Conservation (phyloP, 2,888 invertebrate species). For the Platycheirus rosarum region DNA sequence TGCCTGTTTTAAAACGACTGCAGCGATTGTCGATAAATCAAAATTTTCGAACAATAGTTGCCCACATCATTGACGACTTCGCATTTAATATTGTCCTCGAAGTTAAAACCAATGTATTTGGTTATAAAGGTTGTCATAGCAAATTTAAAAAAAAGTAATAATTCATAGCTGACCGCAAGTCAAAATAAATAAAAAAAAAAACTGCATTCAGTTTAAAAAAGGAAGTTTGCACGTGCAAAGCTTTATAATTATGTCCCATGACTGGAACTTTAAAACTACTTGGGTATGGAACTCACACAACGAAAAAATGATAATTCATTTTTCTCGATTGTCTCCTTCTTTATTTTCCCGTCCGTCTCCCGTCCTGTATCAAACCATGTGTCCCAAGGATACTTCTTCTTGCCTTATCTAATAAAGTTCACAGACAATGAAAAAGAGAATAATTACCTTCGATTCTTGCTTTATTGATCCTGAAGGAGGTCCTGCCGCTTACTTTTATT, state of each 20-base stretch:
- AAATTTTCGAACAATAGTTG: conserved; percentile 26
- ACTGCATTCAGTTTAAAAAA: conserved; percentile 24
- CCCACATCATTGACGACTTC: conserved; percentile 10
- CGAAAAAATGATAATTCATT: conserved; percentile 27
- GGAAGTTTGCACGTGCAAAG: conserved; percentile 8
- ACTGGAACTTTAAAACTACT: conserved; percentile 1
- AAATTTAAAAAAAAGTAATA: no score
- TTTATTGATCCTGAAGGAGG: conserved; percentile 23
- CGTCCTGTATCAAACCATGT: no score
- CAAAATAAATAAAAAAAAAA: no score
- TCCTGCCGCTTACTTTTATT: conserved; percentile 17
- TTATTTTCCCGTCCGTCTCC: neutral
- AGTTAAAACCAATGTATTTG: no score
- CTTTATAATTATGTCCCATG: conserved; percentile 21
- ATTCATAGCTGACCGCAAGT: no score
- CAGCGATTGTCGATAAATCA: conserved; percentile 35
- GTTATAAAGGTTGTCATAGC: no score
- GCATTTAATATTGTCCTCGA: conserved; percentile 18
- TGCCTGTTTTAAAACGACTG: conserved; percentile 17
- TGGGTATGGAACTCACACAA: conserved; percentile 27
- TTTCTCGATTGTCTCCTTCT: neutral
- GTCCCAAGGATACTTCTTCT: neutral
- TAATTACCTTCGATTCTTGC: conserved; percentile 22
- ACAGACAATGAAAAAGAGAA: conserved; percentile 6
- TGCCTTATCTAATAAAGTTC: conserved; percentile 18